Base-by-base conservation (phyloP, 2,888 invertebrate genomes). In the Scrobipalpa costella region DNA sequence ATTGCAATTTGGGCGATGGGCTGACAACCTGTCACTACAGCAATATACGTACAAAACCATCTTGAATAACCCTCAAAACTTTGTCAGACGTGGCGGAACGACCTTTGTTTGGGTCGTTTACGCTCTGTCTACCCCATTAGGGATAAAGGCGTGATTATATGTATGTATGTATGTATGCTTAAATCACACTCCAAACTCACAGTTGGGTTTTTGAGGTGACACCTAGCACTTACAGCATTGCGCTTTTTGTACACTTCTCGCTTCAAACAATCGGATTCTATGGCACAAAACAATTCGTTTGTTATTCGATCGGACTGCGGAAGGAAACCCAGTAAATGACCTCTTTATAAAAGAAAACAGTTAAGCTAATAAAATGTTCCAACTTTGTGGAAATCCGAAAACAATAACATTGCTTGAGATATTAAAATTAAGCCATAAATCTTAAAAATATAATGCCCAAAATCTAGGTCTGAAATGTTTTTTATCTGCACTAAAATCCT, bases 401-500 rank as follows among this genome's bases (percentile, higher is more conserved):
- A 27, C 5, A 27, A 27, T 27, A 27, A 27, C 27, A 27, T 27
- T 27, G 27, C 27, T 27, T n/a, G 44, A 44, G n/a, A 44, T 50
- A 9, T 21, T 21, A 2, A 21, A 52, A 52, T 19, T 11, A 13
- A 27, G 21, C 21, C 13, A 27, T 13, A 19, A 21, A 52, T 27
- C 50, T 9, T n/a, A 34, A 34, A 15, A n/a, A 33, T 33, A 34
- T 27, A 27, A 27, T 27, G 5, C 27, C 36, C 17, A 17, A 17
- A 38, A 17, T 40, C 38, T 38, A 58, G 7, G 6, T 57, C n/a
- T 11, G 13, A 17, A 36, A 58, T 38, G 15, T 40, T 19, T 66
- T 64, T 64, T 60, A 68, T 61, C 55, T 59, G 63, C 55, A 49
- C 61, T 60, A 58, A 52, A 62, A 52, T 6, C 71, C 73, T 66